Conservation (phyloP, 2,113 vertebrate genomes). For the Lathamus discolor region DNA sequence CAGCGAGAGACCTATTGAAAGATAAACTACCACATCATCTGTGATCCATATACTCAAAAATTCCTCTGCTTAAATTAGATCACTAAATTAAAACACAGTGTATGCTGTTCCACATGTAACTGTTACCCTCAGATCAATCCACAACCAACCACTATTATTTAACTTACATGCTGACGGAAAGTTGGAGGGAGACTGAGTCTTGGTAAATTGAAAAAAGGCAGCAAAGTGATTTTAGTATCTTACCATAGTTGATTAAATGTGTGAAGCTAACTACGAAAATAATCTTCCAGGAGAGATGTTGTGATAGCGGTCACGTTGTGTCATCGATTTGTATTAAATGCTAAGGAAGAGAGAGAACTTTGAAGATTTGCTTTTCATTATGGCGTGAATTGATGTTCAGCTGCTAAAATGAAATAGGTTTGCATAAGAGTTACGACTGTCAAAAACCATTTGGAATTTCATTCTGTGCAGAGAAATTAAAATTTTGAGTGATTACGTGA, state of each 20-base stretch:
- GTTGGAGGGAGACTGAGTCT: neutral
- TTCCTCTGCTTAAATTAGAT: neutral
- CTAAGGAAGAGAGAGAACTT: conserved; percentile 33
- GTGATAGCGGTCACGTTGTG: conserved; percentile 28
- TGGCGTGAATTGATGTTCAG: conserved; percentile 57
- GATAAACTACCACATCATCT: neutral
- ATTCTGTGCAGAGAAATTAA: conserved; percentile 67
- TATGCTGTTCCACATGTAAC: neutral
- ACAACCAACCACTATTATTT: neutral
- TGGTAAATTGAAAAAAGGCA: conserved; percentile 23
- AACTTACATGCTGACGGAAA: neutral
- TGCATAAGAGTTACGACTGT: conserved; percentile 61
- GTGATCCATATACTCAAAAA: neutral
- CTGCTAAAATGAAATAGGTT: conserved; percentile 58
- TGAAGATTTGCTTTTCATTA: conserved; percentile 68
- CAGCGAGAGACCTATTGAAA: neutral
- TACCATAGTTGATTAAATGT: conserved; percentile 36
- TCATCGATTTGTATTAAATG: conserved; percentile 61
- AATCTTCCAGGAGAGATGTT: conserved; percentile 14
- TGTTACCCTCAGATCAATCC: neutral
- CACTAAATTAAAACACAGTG: neutral
- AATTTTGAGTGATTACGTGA: conserved; percentile 54
- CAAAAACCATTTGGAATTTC: conserved; percentile 66
- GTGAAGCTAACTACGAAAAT: conserved; percentile 56
- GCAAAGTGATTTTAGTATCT: neutral